phyloP scores from a whole-genome alignment of 2,888 invertebrate genomes.

The Ophraella communa region DNA sequence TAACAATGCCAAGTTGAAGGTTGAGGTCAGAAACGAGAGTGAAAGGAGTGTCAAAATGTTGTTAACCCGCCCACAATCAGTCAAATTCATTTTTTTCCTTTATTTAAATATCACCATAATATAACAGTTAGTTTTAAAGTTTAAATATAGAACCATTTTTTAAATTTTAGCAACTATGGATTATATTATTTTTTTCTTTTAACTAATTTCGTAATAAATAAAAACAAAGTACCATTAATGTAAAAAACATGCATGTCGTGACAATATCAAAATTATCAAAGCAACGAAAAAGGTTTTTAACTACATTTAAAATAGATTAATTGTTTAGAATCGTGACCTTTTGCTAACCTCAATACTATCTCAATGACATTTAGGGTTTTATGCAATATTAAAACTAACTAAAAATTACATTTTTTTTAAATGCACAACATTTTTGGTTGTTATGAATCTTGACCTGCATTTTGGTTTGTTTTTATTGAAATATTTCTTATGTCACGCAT shows the following conservation, averaged over 20 bases:
- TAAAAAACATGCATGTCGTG: background rate
- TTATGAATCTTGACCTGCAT: background rate
- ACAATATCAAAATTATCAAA: background rate
- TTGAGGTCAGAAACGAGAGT: conserved; percentile 8
- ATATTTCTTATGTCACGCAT: too few relatives aligned
- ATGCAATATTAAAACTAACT: background rate
- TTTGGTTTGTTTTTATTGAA: too few relatives aligned
- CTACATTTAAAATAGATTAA: background rate
- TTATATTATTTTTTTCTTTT: too few relatives aligned
- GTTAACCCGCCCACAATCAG: background rate
- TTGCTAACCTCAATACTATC: background rate
- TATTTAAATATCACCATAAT: background rate
- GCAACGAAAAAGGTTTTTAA: background rate
- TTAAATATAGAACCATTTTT: too few relatives aligned
- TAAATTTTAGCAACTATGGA: too few relatives aligned
- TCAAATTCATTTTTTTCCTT: background rate
- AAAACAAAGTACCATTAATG: background rate
- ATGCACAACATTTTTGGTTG: background rate
- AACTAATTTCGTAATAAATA: too few relatives aligned
- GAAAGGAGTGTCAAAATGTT: conserved; percentile 4
- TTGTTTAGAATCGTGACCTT: background rate
- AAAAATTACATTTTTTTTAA: background rate
- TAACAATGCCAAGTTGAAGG: conserved; percentile 18
- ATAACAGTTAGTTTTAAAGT: background rate
- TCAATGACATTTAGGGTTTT: background rate